A percentile compares a stretch with the other conserved stretches of the same genome.
phyloP scores from a whole-genome alignment of 2,113 vertebrate species.

The Tragelaphus strepsiceros region DNA sequence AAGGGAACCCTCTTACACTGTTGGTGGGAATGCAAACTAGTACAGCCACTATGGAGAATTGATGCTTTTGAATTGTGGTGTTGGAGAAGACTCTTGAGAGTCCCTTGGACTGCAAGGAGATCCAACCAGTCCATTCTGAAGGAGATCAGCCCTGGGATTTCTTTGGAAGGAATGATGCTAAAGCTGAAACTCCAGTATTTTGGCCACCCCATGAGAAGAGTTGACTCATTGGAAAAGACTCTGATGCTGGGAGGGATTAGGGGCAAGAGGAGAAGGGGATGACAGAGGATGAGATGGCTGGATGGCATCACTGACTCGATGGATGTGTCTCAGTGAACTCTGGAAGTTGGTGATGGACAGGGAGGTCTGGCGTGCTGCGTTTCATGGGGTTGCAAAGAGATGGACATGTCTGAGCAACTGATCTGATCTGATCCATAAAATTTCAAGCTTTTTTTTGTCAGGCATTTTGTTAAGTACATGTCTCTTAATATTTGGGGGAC shows the following conservation, averaged over 20 bases:
- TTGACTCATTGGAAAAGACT: neutral
- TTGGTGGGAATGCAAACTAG: too few species aligned
- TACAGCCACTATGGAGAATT: too few species aligned
- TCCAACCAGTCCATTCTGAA: neutral
- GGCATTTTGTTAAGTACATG: neutral
- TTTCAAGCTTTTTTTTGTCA: neutral
- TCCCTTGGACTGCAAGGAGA: neutral
- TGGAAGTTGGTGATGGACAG: neutral
- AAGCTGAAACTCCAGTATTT: neutral
- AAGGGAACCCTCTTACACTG: too few species aligned
- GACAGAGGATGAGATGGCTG: neutral
- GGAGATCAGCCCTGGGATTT: neutral
- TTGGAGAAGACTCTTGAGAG: neutral
- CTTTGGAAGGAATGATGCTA: neutral
- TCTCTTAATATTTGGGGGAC: neutral
- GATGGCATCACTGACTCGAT: neutral
- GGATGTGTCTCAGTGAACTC: neutral
- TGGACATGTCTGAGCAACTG: neutral
- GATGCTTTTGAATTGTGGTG: neutral
- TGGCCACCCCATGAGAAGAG: neutral
- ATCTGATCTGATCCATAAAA: neutral
- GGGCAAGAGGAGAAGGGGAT: neutral
- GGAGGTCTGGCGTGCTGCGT: rapidly evolving
- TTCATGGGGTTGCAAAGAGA: rapidly evolving
- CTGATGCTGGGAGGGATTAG: neutral